Base-by-base conservation (phyloP, 2,888 invertebrate genomes). In the Diaperis boleti region DNA sequence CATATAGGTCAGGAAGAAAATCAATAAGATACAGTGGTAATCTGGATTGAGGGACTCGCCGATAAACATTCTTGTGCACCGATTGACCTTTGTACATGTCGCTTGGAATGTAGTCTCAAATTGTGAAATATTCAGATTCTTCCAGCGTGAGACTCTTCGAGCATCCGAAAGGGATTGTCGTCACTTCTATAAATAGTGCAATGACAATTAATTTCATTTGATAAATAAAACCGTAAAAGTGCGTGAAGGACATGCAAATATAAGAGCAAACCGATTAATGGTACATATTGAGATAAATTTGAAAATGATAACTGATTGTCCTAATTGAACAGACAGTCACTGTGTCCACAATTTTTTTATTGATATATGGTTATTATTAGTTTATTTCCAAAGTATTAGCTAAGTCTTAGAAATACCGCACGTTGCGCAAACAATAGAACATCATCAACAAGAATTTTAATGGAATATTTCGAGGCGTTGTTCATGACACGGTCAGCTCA, bases 1-100 rank as follows among this genome's bases (percentile, higher is more conserved):
- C 18, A 59, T 18, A 6, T 59, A 50, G 59, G 59, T 59, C 59
- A 59, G 7, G 31, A 26, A 14, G 26, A 41, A 59, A 59, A 59
- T 59, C 59, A 50, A 59, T 59, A 59, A 26, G 18, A 33, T 13
- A 22, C n/a, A 18, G 59, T 39, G 47, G 35, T 33, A 33, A 33
- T 10, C 3, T 41, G 41, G 14, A 3, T 39, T 13, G 7, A 17
- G 41, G 1, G 3, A 10, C 41, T 17, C 10, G 20, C 41, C 8
- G 41, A 42, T 42, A 42, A 42, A 13, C 10, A 26, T 13, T 45
- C 17, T 26, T 45, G 29, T 45, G 45, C 45, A 45, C 20, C 42
- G 15, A 17, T 6, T 45, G 45, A 29, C 45, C 29, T 45, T 14
- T 26, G 14, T 29, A 20, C 29, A 14, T 29, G 29, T 26, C 13